phyloP scores from a whole-genome alignment of 2,113 vertebrate species.

The Cromileptes altivelis region DNA sequence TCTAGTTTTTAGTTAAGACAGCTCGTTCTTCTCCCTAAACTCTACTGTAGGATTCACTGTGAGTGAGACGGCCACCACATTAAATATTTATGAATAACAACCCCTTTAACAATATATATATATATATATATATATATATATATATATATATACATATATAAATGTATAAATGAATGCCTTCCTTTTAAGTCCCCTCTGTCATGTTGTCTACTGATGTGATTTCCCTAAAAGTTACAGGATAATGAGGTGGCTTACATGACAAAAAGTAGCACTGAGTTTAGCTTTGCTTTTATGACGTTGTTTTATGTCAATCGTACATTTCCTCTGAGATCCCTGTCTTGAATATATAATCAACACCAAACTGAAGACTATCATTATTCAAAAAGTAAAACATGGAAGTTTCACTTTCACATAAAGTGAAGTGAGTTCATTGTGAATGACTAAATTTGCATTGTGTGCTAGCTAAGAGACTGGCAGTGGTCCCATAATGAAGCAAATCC shows the following conservation, averaged over 20 bases:
- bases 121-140: background rate
- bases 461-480: background rate
- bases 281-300: conserved; percentile 4
- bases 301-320: background rate
- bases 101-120: background rate
- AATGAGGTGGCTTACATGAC: conserved; percentile 10
- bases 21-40: conserved; percentile 1
- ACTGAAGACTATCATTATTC: background rate
- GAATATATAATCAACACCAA: conserved; percentile 7
- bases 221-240: conserved; percentile 16
- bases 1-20: background rate
- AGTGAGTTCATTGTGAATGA: conserved; percentile 22
- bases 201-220: background rate
- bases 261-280: conserved; percentile 6
- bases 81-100: conserved; percentile 17
- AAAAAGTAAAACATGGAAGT: background rate
- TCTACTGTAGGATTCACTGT: background rate
- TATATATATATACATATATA: background rate
- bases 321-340: background rate
- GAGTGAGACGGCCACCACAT: background rate
- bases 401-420: background rate
- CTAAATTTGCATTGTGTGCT: conserved; percentile 1
- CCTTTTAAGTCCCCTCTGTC: conserved; percentile 6
- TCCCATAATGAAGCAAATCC: conserved; percentile 18
- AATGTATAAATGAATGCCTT: background rate